Evolutionary conservation across 2,113 vertebrate species (phyloP), one percentile per base, ranked within the genome.

Genomic region (Alaudala cheleensis): DNA sequence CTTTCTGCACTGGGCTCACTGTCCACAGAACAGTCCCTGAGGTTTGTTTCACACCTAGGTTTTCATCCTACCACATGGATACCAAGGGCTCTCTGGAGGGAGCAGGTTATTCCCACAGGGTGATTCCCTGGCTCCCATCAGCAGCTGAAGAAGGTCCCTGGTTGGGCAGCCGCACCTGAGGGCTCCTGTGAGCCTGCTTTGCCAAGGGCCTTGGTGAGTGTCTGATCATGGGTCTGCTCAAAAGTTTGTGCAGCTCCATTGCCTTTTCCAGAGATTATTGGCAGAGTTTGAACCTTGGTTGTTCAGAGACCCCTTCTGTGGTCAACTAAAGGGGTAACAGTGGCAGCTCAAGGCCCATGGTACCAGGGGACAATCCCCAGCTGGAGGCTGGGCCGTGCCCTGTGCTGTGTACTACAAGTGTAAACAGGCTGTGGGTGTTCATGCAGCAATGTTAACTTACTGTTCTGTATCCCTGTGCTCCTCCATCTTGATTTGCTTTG

Each of bases 401-500:
- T 22, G 26, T 26, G 50, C 29, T 33, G 8, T 56, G 47, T 40
- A 1, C 42, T 40, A 1, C 42, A 66, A 51, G 50, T 77, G 29
- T 29, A 24, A 82, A 53, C 60, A 62, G 91, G 73, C 82, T 51
- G 62, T 34, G 24, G 64, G 73, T 94, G 54, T 89, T 81, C 81
- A 69, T 65, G 88, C 93, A 90, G 89, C 54, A 1, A 6, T 19
- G 40, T 56, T 90, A 88, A 64, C 77, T 73, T 26, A 25, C 18
- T 83, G 51, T n/a, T 45, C 65, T 78, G 17, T 57, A 15, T 83
- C 60, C 90, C 54, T 90, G 44, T 65, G 33, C 88, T 93, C 69
- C 84, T 71, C 85, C 54, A 9, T 85, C 50, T 76, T 93, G 62
- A 42, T 94, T 93, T 82, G 67, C 86, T 90, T 82, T 90, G 92